Evolutionary conservation across 2,888 invertebrate genomes (phyloP).

Genomic region (Mesoligia furuncula): DNA sequence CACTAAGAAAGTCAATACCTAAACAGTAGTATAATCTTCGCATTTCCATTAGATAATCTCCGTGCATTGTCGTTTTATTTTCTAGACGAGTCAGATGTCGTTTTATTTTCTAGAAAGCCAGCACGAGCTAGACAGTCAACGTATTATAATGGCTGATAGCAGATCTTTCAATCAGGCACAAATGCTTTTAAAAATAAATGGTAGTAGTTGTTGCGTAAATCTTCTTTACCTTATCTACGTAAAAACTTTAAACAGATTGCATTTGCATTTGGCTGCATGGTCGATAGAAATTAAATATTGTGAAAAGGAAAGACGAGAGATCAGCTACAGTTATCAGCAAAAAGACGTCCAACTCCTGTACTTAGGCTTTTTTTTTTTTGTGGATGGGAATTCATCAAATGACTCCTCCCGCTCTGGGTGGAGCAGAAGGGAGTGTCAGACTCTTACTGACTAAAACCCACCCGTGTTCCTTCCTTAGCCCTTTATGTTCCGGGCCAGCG

Average conservation of each 20-base stretch:
- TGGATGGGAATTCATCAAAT: too few species aligned
- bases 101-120: constrained; percentile 39
- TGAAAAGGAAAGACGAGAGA: not conserved
- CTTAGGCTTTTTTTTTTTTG: too few species aligned
- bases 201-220: not conserved
- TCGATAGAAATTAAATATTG: not conserved
- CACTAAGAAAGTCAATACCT: too few species aligned
- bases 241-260: not conserved
- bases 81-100: constrained; percentile 15
- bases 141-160: constrained; percentile 26
- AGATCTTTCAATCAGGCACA: constrained; percentile 15
- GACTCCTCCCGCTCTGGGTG: too few species aligned
- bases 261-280: not conserved
- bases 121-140: constrained; percentile 35
- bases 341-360: not conserved
- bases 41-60: not conserved
- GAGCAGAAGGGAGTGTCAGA: too few species aligned
- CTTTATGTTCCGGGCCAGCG: too few species aligned
- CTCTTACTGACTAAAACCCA: too few species aligned
- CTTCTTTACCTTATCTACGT: not conserved
- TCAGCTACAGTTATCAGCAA: not conserved
- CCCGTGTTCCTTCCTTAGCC: too few species aligned
- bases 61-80: constrained; percentile 29
- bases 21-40: too few species aligned
- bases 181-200: constrained; percentile 10